Evolutionary conservation across 2,113 vertebrate species (phyloP).

Genomic region (Pleuronectes platessa): DNA sequence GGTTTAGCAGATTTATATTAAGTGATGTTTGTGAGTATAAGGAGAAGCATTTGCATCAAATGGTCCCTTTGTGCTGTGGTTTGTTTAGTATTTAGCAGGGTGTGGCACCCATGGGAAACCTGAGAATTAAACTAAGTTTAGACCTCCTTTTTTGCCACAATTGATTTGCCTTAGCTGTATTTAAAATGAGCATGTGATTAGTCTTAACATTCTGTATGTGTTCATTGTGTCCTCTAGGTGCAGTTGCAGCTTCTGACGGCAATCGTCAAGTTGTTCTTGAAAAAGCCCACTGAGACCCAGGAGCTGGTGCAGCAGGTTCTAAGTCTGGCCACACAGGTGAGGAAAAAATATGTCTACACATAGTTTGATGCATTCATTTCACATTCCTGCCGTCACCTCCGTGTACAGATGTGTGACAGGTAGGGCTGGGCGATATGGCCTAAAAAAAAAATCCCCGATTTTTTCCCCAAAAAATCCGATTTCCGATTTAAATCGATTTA

Average conservation of each 20-base stretch:
- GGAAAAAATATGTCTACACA: conserved; percentile 18
- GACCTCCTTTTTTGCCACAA: background rate
- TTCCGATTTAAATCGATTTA: too few relatives aligned
- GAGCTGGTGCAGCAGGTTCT: conserved; percentile 98
- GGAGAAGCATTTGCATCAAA: background rate
- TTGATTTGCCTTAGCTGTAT: background rate
- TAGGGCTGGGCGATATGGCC: too few relatives aligned
- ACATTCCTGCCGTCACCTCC: background rate
- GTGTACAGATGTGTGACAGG: too few relatives aligned
- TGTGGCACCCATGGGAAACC: conserved; percentile 1
- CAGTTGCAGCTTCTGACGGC: conserved; percentile 96
- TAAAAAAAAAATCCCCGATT: too few relatives aligned
- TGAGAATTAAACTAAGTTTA: background rate
- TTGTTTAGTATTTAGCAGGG: background rate
- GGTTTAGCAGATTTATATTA: background rate
- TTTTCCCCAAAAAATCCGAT: too few relatives aligned
- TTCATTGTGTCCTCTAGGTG: conserved; percentile 80
- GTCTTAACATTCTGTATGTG: conserved; percentile 1
- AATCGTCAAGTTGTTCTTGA: conserved; percentile 97
- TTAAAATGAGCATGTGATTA: background rate
- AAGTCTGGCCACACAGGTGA: conserved; percentile 96
- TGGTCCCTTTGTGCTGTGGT: background rate
- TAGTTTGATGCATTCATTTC: background rate
- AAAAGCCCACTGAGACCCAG: conserved; percentile 98
- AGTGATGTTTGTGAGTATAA: conserved; percentile 6